Base-by-base conservation (phyloP, 2,888 invertebrate genomes). In the Morpho helenor region DNA sequence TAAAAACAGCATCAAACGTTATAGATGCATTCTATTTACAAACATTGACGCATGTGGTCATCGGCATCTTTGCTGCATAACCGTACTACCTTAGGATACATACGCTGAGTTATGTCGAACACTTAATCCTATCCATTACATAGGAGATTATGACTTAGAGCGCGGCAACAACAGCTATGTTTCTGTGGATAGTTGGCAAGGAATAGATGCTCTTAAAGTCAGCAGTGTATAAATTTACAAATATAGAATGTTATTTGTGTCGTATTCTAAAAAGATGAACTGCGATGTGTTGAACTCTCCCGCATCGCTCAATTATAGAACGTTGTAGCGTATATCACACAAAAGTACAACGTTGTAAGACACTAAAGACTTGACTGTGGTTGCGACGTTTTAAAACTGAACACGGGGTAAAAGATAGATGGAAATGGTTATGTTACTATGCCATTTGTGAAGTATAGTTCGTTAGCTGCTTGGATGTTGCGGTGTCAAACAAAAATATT, bases 241-340 rank as follows among this genome's bases (percentile, higher is more conserved):
- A 89, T 87, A 87, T 90, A 90, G 89, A 89, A 88, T 81, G 88
- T 88, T 90, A 90, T 90, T 90, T 88, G 87, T 88, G 89, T 89
- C 84, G 86, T 87, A 87, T 88, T 89, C 89, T 89, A 90, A 89
- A 90, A 90, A 89, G 89, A 89, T 90, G 87, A 84, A 87, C 87
- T 80, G 86, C 84, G 87, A 87, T 89, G 87, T 87, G 86, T 87
- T 86, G 84, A 88, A 84, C 87, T 89, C 90, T 90, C 90, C 90
- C 88, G 87, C 89, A 85, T 88, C 86, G 90, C 82, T 87, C 88
- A 87, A 86, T 90, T 87, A 88, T 90, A 90, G 89, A 84, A 83
- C 85, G 87, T 72, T 75, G 74, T 81, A 81, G 83, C 76, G 85
- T 81, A 77, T 82, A 81, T 77, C 75, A 70, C 68, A 69, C 75